Base-by-base conservation (phyloP, 2,113 vertebrate genomes). In the Gila orcuttii region DNA sequence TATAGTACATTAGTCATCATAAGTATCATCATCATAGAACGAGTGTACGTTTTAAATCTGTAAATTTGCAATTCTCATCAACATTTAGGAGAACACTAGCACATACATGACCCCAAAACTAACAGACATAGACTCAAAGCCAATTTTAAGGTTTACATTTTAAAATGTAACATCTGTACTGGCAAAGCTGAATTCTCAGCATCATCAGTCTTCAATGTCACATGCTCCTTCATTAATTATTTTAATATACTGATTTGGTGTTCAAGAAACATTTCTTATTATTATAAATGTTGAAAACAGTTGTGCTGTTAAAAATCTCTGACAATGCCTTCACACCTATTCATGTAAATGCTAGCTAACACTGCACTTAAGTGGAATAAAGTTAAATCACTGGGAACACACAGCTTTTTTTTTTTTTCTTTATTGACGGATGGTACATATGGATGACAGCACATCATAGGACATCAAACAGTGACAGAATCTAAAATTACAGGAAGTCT, bases 401-500 rank as follows among this genome's bases (percentile, higher is more conserved):
- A 62, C 3, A 3, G 17, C 11, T 45, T 71, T 21, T 42, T 21
- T 4, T 42, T 73, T 12, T 10, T 64, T 64, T 23, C 19, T 64
- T 42, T 15, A 25, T 45, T 47, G 74, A 76, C 7, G 13, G n/a
- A 74, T 0, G 7, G 47, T 28, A 33, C 13, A 55, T 25, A 55
- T 3, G 11, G 13, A 31, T 77, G 75, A 77, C n/a, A n/a, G 6
- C 71, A 75, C 42, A 47, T 75, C 42, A 25, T 42, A 6, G 25
- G 15, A 55, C 28, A 25, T 55, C 17, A 77, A 77, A 55, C 50
- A 6, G 42, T 50, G 73, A 55, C 75, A 55, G 28, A 77, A 55
- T 55, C 75, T 77, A 77, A 77, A 55, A 55, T 55, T 55, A 77
- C 12, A 55, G 50, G 47, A 77, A 11, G 47, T 52, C 47, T 77